Evolutionary conservation across 2,797 vertebrate species (phyloP).

Genomic region (Discoglossus pictus): DNA sequence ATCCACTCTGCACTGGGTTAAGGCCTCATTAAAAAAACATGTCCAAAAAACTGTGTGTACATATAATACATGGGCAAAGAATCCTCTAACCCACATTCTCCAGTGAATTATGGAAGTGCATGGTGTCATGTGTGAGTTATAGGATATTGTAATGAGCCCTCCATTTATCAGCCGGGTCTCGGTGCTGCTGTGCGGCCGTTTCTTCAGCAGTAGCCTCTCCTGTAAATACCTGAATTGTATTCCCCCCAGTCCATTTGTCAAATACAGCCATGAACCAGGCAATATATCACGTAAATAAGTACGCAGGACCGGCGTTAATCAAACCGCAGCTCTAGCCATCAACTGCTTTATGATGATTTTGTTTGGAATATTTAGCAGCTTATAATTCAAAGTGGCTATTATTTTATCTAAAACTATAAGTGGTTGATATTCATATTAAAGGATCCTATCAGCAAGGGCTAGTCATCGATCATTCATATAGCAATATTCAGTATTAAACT

Average conservation of each 20-base stretch:
- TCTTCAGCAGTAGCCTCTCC: constrained; percentile 26
- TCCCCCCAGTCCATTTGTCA: constrained; percentile 48
- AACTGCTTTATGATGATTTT: constrained; percentile 41
- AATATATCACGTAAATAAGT: constrained; percentile 49
- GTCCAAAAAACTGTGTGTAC: too few relatives aligned
- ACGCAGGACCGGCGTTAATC: constrained; percentile 31
- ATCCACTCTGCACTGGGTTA: too few relatives aligned
- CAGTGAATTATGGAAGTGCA: constrained; percentile 25
- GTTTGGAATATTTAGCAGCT: constrained; percentile 35
- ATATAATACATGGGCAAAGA: neutral
- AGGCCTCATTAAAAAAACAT: too few relatives aligned
- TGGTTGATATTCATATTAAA: too few relatives aligned
- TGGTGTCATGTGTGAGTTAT: constrained; percentile 38
- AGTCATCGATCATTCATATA: too few relatives aligned
- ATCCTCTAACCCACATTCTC: constrained; percentile 9
- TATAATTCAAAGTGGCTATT: constrained; percentile 34
- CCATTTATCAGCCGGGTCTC: constrained; percentile 27
- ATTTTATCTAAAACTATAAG: constrained; percentile 18
- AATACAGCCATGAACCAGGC: constrained; percentile 42
- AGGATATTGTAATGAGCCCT: constrained; percentile 44
- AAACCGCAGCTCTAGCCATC: constrained; percentile 36
- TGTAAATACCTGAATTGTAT: constrained; percentile 38
- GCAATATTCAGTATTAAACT: too few relatives aligned
- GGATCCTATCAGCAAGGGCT: too few relatives aligned
- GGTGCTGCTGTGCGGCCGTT: constrained; percentile 20